Evolutionary conservation across 2,888 invertebrate genomes (phyloP).

Genomic region (Eupithecia abbreviata): DNA sequence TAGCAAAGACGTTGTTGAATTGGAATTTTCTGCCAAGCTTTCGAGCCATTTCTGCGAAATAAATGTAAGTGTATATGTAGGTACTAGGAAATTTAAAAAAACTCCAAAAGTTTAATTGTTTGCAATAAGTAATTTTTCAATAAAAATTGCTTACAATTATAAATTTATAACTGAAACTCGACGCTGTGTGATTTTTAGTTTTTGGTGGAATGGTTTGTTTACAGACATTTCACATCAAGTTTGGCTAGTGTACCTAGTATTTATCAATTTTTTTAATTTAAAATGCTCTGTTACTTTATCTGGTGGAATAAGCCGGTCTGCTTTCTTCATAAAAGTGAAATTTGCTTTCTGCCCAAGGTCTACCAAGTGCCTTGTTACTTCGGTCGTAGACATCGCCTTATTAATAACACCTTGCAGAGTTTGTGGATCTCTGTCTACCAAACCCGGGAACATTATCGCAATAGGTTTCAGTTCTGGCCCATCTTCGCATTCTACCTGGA

Average conservation of each 20-base stretch:
- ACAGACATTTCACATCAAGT: too few species aligned
- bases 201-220: too few species aligned
- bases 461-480: slow-evolving; percentile 68
- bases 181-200: too few species aligned
- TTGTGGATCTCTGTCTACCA: slow-evolving; percentile 68
- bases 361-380: slow-evolving; percentile 73
- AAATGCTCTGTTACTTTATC: slow-evolving; percentile 60
- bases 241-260: too few species aligned
- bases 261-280: neutral
- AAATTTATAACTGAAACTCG: too few species aligned
- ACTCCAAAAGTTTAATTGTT: too few species aligned
- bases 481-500: slow-evolving; percentile 70
- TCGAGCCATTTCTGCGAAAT: slow-evolving; percentile 71
- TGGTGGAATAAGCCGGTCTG: slow-evolving; percentile 67
- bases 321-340: slow-evolving; percentile 74
- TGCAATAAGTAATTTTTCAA: too few species aligned
- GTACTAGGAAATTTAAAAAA: neutral
- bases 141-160: too few species aligned
- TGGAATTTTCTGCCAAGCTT: slow-evolving; percentile 65
- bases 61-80: neutral
- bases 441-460: slow-evolving; percentile 72
- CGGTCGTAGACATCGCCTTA: slow-evolving; percentile 74
- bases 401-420: slow-evolving; percentile 69
- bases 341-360: slow-evolving; percentile 74
- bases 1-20: slow-evolving; percentile 59